Evolutionary conservation across 2,888 invertebrate genomes (phyloP).

Genomic region (Andricus quercusramuli): DNA sequence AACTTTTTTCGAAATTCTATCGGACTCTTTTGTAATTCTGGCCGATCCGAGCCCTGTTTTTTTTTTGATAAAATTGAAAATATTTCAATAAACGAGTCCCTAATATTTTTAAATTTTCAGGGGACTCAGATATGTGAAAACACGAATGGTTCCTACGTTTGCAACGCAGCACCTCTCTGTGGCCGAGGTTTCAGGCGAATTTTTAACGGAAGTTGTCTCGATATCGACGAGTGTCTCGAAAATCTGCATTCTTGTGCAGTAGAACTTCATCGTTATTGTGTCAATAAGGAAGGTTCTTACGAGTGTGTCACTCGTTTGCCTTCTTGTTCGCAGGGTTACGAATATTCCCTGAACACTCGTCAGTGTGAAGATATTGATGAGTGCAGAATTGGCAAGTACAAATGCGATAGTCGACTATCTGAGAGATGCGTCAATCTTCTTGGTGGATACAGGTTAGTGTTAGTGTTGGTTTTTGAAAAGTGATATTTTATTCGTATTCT

Average conservation of each 20-base stretch:
- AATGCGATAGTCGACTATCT: slow-evolving; percentile 74
- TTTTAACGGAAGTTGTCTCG: slow-evolving; percentile 81
- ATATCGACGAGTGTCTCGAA: slow-evolving; percentile 85
- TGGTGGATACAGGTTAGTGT: slow-evolving; percentile 79
- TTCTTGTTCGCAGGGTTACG: slow-evolving; percentile 67
- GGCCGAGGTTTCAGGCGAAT: slow-evolving; percentile 63
- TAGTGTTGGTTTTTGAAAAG: no score
- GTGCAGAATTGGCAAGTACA: slow-evolving; percentile 75
- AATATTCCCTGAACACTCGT: slow-evolving; percentile 64
- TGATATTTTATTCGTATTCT: no score
- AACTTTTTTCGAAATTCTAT: no score
- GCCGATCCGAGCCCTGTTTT: background rate
- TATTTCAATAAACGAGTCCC: background rate
- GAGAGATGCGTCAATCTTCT: slow-evolving; percentile 81
- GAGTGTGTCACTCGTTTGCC: slow-evolving; percentile 76
- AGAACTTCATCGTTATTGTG: slow-evolving; percentile 74
- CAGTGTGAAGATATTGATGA: slow-evolving; percentile 81
- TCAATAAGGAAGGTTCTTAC: slow-evolving; percentile 79
- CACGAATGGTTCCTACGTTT: slow-evolving; percentile 69
- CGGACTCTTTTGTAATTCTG: no score
- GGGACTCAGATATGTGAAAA: slow-evolving; percentile 65
- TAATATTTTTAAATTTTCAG: slow-evolving; percentile 38
- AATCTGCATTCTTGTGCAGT: slow-evolving; percentile 85
- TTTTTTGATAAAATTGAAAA: background rate
- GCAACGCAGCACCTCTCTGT: slow-evolving; percentile 65